These are phyloP conservation scores for Bombyx huttoni DNA, from an alignment of 2,888 invertebrate species.

Conservation along the genomic window DNA sequence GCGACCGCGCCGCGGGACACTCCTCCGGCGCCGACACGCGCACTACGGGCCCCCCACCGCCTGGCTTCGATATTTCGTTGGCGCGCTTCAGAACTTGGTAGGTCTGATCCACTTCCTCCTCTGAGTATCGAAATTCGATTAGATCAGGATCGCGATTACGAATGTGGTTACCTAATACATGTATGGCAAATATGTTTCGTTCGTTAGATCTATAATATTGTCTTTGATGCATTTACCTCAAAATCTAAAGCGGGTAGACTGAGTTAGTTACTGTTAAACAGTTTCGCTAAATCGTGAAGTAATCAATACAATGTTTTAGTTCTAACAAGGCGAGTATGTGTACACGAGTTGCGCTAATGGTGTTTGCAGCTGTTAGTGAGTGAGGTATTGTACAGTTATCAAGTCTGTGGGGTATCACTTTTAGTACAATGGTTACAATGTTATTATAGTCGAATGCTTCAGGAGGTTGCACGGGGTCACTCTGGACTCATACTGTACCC, in stretches of 20 bases:
- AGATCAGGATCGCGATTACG: constrained; percentile 29
- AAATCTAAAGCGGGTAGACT: background rate
- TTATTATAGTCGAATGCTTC: constrained; percentile 37
- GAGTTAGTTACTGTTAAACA: constrained; percentile 14
- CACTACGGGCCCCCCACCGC: constrained; percentile 60
- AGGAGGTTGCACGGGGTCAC: constrained; percentile 49
- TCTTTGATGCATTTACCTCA: background rate
- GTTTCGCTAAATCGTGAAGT: constrained; percentile 1
- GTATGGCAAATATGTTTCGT: constrained; percentile 13
- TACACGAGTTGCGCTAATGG: constrained; percentile 16
- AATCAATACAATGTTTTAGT: constrained; percentile 11
- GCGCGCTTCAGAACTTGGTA: constrained; percentile 96
- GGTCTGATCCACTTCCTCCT: constrained; percentile 89
- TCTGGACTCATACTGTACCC: constrained; percentile 60
- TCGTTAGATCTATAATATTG: constrained; percentile 8
- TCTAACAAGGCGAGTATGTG: constrained; percentile 8
- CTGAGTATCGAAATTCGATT: constrained; percentile 62
- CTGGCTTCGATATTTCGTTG: constrained; percentile 84
- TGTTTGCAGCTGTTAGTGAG: constrained; percentile 15
- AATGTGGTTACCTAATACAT: constrained; percentile 2
- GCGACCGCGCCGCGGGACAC: constrained; percentile 51
- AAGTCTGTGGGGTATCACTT: constrained; percentile 15
- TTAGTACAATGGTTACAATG: constrained; percentile 5
- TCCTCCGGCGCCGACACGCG: constrained; percentile 58
- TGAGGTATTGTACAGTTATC: constrained; percentile 30